Conservation (phyloP, 2,113 vertebrate genomes). For the Pica pica region DNA sequence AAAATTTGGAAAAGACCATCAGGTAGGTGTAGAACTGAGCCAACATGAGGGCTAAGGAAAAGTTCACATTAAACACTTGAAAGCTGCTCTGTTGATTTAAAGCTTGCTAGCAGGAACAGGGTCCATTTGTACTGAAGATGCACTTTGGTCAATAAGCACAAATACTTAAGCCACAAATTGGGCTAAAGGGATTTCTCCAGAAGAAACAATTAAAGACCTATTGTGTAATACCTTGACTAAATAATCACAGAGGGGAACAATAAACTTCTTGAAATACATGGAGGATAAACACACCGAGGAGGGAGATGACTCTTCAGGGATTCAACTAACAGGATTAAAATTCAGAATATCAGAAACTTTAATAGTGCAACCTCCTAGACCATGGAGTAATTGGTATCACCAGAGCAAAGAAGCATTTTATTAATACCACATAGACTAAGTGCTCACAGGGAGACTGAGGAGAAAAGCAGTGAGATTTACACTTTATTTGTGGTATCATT, state of each 20-base stretch:
- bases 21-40: not conserved
- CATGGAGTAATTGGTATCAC: not conserved
- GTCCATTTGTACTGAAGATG: conserved; percentile 10
- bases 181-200: conserved; percentile 42
- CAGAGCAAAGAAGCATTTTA: not conserved
- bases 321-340: conserved; percentile 28
- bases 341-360: not conserved
- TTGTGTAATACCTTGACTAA: conserved; percentile 27
- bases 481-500: not conserved
- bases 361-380: not conserved
- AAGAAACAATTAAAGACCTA: conserved; percentile 50
- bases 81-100: not conserved
- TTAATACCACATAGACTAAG: not conserved
- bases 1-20: not conserved
- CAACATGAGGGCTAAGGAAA: not conserved
- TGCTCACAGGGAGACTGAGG: not conserved
- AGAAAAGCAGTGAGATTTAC: not conserved
- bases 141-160: conserved; percentile 48
- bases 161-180: conserved; percentile 32
- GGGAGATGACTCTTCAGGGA: not conserved
- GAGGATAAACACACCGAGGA: not conserved
- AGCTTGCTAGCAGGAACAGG: not conserved
- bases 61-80: not conserved
- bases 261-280: not conserved
- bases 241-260: conserved; percentile 1